Evolutionary conservation across 1,140 invertebrate species (phyloP), one percentile per base, ranked within the genome.

Genomic region (Teleogryllus occipitalis): DNA sequence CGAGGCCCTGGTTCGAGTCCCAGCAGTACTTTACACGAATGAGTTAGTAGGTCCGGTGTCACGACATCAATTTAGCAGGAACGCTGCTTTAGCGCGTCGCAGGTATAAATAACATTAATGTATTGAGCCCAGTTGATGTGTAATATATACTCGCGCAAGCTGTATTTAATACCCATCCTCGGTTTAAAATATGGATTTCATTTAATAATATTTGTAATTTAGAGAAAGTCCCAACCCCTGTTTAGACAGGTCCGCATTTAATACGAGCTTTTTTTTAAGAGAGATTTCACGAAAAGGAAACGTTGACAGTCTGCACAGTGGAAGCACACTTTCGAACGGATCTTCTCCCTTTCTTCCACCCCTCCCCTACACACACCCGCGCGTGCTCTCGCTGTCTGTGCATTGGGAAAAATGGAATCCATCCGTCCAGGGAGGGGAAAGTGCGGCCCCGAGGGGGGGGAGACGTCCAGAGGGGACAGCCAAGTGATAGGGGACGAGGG

Each of bases 21-120:
- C 54, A 65, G 54, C 54, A 65, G 54, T 65, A 65, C 54, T 65
- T 65, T 65, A 65, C 54, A 18, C 54, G 54, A 65, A 65, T 65
- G 54, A 65, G 54, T 65, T 65, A 65, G 54, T 65, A 18, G 54
- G 54, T 2, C 18, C 54, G 54, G 54, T 65, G 54, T 65, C 54
- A 65, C 54, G 54, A 65, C 54, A 65, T 65, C 54, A 65, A 65
- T 65, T 65, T 65, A 65, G 54, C 54, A 65, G 54, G 54, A 18
- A 18, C 54, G 54, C 54, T 65, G 54, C 54, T 65, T 65, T 65
- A 65, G 54, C 10, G 54, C 18, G 54, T 65, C 54, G 54, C 54
- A 65, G 54, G 18, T 65, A 18, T 65, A 65, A 65, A 65, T 65
- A 65, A 65, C 54, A 65, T 65, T 65, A 65, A 65, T 65, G 54